Base-by-base conservation (phyloP, 2,797 vertebrate genomes). In the Hafferia zeledoni region DNA sequence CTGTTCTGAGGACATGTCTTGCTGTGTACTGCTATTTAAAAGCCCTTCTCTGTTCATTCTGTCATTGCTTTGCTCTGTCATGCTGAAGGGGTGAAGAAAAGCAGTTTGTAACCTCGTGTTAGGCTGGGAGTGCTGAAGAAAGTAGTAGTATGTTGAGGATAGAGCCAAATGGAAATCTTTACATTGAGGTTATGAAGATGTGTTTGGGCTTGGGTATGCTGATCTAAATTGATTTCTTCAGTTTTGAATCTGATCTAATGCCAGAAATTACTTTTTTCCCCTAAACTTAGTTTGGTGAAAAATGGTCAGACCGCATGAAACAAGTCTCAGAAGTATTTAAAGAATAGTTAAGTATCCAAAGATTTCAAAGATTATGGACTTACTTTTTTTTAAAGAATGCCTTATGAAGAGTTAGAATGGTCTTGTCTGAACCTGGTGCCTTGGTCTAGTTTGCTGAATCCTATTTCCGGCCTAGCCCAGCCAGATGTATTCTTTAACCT, bases 21-120 rank as follows among this genome's bases (percentile, higher is more conserved):
- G 89, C 89, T 93, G 91, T 77, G 83, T 79, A 59, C 50, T 12
- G 44, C 13, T 76, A 67, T 80, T 94, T 78, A 82, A 83, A 87
- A 90, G 55, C 52, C 57, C 67, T 81, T 88, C 53, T 94, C 59
- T 95, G 89, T 93, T 94, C 85, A 83, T 63, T 80, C 72, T 92
- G 47, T 92, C 77, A 35, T 93, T 93, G 92, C 92, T 97, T 97
- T 91, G 87, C 83, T 87, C 72, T 95, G 79, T 95, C 69, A 11
- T 64, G 63, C 67, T 90, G 39, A 47, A 77, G 70, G 46, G 60
- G 17, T 80, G 64, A 64, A 71, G 60, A 65, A 86, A 65, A 86
- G 17, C 24, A 44, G 33, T 79, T 93, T 78, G 60, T 75, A 94
- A 76, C 30, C 22, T 75, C 43, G 11, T 74, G 12, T 80, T 80